phyloP scores from a whole-genome alignment of 2,113 vertebrate species.

The Hipposideros armiger region DNA sequence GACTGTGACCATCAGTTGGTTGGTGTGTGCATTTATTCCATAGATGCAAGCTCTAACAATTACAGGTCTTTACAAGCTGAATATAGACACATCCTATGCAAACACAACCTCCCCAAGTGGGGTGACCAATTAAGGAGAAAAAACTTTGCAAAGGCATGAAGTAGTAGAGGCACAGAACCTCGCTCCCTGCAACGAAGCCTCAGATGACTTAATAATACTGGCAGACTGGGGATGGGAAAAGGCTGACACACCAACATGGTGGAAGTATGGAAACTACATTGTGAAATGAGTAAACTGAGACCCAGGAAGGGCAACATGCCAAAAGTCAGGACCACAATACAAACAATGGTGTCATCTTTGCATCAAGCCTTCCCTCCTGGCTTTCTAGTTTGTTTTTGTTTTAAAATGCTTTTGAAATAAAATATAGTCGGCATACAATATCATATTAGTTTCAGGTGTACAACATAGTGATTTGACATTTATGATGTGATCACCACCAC shows the following conservation, averaged over 20 bases:
- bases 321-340: background rate
- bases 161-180: background rate
- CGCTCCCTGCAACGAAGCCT: background rate
- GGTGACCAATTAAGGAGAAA: background rate
- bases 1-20: background rate
- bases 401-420: background rate
- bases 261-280: background rate
- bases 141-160: background rate
- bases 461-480: background rate
- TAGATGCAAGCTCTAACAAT: background rate
- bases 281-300: background rate
- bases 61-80: background rate
- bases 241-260: background rate
- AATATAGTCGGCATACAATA: background rate
- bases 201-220: background rate
- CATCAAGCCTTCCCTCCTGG: background rate
- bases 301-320: background rate
- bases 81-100: background rate
- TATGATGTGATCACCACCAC: background rate
- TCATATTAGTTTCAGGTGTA: background rate
- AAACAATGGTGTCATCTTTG: background rate
- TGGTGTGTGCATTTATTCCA: background rate
- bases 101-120: background rate
- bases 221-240: background rate
- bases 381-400: background rate